Percentiles rank a stretch among this genome's conserved stretches.
Conservation (phyloP, 2,113 vertebrate genomes). For the Delphinapterus leucas region DNA sequence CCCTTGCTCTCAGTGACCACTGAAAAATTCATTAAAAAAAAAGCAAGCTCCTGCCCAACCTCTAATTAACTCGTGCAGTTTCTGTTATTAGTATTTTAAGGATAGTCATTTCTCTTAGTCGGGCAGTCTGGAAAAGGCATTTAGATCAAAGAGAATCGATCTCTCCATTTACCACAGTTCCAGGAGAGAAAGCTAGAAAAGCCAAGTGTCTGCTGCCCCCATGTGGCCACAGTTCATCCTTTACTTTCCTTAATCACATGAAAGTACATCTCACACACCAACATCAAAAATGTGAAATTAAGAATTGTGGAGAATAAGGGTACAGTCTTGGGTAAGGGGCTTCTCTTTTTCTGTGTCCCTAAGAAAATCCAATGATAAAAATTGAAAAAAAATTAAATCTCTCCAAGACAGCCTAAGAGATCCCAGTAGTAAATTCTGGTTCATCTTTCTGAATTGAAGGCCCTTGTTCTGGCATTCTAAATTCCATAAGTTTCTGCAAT, state of each 20-base stretch:
- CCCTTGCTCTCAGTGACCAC: background rate
- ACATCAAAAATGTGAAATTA: slow-evolving; percentile 3
- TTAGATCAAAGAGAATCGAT: background rate
- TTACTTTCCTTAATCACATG: background rate
- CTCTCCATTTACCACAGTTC: background rate
- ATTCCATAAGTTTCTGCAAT: background rate
- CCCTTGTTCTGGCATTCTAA: slow-evolving; percentile 10
- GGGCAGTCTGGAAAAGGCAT: background rate
- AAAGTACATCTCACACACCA: background rate
- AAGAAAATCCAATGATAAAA: slow-evolving; percentile 12
- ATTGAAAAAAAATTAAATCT: background rate
- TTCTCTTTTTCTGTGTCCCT: background rate
- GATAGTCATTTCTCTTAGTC: slow-evolving; percentile 18
- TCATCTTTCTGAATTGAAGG: slow-evolving; percentile 9
- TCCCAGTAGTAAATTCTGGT: background rate
- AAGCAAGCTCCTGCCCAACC: background rate
- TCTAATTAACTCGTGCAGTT: background rate
- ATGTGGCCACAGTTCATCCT: slow-evolving; percentile 64
- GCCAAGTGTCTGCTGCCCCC: slow-evolving; percentile 81
- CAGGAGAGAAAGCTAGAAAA: slow-evolving; percentile 23
- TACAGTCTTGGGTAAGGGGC: background rate
- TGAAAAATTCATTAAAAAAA: background rate
- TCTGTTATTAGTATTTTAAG: slow-evolving; percentile 43
- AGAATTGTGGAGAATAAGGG: slow-evolving; percentile 3
- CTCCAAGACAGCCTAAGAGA: background rate